Evolutionary conservation across 1,140 invertebrate genomes (phyloP).

Genomic region (Habropoda laboriosa): DNA sequence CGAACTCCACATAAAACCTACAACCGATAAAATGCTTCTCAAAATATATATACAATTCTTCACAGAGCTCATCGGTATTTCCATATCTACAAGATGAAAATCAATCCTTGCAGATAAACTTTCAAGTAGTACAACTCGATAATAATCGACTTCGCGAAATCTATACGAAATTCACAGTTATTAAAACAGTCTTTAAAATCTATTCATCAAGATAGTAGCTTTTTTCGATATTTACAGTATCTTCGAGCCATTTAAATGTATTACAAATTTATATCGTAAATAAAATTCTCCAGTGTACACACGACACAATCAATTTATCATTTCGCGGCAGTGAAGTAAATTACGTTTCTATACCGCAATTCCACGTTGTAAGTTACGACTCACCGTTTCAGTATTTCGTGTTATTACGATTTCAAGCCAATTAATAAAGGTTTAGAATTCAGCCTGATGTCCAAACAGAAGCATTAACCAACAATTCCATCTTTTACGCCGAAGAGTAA

Average conservation of each 20-base stretch:
- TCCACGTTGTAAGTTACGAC: background rate
- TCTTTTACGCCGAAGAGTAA: background rate
- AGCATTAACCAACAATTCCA: background rate
- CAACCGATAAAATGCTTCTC: too few species aligned
- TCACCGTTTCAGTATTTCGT: background rate
- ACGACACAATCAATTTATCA: background rate
- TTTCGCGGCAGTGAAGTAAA: background rate
- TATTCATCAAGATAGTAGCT: background rate
- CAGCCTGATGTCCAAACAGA: background rate
- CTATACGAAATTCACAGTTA: too few species aligned
- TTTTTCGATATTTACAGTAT: background rate
- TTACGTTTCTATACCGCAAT: background rate
- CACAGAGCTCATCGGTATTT: too few species aligned
- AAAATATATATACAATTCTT: too few species aligned
- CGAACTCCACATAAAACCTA: too few species aligned
- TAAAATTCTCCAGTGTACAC: background rate
- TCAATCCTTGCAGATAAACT: too few species aligned
- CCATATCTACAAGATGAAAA: too few species aligned
- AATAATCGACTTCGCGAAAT: background rate
- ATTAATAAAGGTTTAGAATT: background rate
- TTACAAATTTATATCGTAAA: background rate
- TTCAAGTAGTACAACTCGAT: background rate
- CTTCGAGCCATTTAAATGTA: background rate
- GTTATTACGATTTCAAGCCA: background rate
- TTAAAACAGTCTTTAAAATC: background rate